A percentile compares a stretch with the other conserved stretches of the same genome.
Evolutionary conservation across 2,113 vertebrate species (phyloP).

Genomic region (Scopus umbretta): DNA sequence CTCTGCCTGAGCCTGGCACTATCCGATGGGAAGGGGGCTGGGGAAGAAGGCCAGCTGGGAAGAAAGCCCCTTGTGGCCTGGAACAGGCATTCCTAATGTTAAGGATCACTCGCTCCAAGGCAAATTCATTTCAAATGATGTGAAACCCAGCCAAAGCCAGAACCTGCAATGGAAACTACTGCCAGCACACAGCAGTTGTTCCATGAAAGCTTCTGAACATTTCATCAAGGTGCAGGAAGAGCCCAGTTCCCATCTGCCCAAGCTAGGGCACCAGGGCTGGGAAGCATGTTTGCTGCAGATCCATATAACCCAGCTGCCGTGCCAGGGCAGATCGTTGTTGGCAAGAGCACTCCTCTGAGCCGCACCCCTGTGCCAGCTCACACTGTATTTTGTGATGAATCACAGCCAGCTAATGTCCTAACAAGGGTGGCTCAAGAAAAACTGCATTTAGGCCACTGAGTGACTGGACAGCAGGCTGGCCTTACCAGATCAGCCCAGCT

Average conservation of each 20-base stretch:
- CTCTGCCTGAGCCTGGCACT: not conserved
- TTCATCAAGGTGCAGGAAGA: not conserved
- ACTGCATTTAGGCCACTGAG: fast-evolving
- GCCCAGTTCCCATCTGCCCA: fast-evolving
- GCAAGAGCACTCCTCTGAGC: fast-evolving
- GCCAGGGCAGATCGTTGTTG: not conserved
- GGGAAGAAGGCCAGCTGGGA: not conserved
- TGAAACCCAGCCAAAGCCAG: not conserved
- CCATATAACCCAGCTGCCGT: not conserved
- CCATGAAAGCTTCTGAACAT: not conserved
- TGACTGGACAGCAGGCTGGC: not conserved
- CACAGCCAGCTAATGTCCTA: not conserved
- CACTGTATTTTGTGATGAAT: not conserved
- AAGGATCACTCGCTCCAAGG: not conserved
- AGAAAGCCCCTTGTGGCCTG: not conserved
- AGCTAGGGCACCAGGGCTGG: not conserved
- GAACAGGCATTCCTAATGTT: not conserved
- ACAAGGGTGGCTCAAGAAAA: not conserved
- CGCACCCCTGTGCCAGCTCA: constrained; percentile 45
- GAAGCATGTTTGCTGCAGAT: not conserved
- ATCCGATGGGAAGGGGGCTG: not conserved
- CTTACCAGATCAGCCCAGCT: not conserved
- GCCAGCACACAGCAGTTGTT: not conserved
- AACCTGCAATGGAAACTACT: not conserved
- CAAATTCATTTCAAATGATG: not conserved